Conservation (phyloP, 92 coral and sea anemone genomes). For the Heteractis magnifica region DNA sequence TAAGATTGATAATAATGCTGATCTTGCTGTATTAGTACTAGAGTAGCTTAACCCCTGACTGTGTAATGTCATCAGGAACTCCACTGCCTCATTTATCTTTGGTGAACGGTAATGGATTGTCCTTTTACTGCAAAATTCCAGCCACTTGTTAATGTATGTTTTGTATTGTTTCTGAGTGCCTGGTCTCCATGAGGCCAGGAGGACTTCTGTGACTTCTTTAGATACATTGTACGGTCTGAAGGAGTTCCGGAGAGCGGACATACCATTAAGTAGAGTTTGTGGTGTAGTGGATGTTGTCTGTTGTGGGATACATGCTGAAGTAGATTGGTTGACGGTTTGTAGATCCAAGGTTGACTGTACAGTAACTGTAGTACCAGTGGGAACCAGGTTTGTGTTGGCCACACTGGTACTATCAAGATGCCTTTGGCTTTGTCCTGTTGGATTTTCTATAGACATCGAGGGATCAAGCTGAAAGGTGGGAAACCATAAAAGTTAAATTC, state of each 20-base stretch:
- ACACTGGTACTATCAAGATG: conserved; percentile 31
- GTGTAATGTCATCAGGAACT: conserved; percentile 55
- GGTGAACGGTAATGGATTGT: conserved; percentile 39
- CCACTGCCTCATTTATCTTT: conserved; percentile 52
- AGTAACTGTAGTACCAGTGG: conserved; percentile 36
- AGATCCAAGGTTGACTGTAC: conserved; percentile 57
- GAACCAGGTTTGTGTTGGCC: conserved; percentile 48
- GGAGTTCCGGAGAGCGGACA: conserved; percentile 51
- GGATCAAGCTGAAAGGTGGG: conserved; percentile 46
- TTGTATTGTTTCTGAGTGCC: conserved; percentile 58
- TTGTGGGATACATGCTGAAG: conserved; percentile 39
- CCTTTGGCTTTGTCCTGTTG: conserved; percentile 15
- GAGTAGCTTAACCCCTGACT: conserved; percentile 55
- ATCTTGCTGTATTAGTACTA: conserved; percentile 55
- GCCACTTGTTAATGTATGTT: conserved; percentile 53
- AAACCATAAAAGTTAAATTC: conserved; percentile 34
- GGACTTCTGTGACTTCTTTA: conserved; percentile 52
- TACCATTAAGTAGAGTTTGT: conserved; percentile 48
- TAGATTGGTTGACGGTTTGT: conserved; percentile 38
- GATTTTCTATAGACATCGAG: neutral
- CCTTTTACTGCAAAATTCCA: conserved; percentile 34
- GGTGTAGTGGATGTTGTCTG: conserved; percentile 40
- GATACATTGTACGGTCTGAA: conserved; percentile 48
- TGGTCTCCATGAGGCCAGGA: conserved; percentile 61
- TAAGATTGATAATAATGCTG: conserved; percentile 50